Base-by-base conservation (phyloP, 2,113 vertebrate species). In the Pluvianellus socialis region DNA sequence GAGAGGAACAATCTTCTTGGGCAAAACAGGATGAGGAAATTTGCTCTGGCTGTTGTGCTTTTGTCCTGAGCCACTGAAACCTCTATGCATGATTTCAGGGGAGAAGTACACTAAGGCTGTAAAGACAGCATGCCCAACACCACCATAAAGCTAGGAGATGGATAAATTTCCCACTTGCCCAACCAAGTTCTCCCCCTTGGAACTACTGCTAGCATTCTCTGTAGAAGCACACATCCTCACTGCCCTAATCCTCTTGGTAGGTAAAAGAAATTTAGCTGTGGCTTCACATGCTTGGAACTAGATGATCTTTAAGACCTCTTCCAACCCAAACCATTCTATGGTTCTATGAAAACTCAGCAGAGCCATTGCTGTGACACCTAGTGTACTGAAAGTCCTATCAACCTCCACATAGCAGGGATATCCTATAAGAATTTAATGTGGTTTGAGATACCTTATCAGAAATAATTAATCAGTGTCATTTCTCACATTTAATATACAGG, bases 391-490 rank as follows among this genome's bases (percentile, higher is more conserved):
- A 84, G 35, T 42, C 35, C 88, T 77, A 53, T 16, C 49, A 84
- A 59, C 15, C 24, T 68, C 13, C n/a, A 86, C 38, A 23, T 7
- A 28, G 27, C 73, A 91, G 19, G 53, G 73, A 27, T 4, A 59
- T 35, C 56, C 56, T 38, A 9, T 11, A 86, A 81, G 83, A 81
- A 94, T 72, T 95, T 38, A 67, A 18, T 71, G 42, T 8, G 14
- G 56, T 65, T 81, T 68, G 84, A 83, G 72, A 65, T 49, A 87
- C 50, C 55, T 77, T 40, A 96, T 95, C 79, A 95, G 81, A 90
- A 96, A 92, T 56, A 93, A 96, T 80, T 71, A 95, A 93, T 94
- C 56, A 40, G 62, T 82, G 90, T 77, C 77, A 96, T 93, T 63
- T 88, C 23, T 56, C 55, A 90, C 53, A 14, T 92, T 80, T 28